A percentile compares a stretch with the other conserved stretches of the same genome.
These are phyloP conservation scores for Laupala kohalensis DNA, from an alignment of 1,140 invertebrate species.

Conservation along the genomic window DNA sequence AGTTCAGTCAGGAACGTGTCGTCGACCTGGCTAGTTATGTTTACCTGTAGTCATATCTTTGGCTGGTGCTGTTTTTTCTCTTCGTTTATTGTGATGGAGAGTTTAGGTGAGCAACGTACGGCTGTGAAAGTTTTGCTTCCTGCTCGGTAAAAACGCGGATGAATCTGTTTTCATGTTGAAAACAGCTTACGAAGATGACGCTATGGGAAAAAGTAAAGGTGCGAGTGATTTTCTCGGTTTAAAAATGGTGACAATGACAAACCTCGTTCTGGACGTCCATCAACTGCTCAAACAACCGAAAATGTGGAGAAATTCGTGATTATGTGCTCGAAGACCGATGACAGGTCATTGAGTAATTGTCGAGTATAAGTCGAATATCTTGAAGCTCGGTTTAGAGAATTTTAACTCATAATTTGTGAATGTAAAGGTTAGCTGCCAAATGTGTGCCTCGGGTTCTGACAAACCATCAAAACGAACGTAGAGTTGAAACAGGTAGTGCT, in stretches of 20 bases:
- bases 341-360: conserved; percentile 18
- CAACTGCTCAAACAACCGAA: conserved; percentile 16
- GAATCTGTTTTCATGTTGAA: neutral
- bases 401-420: conserved; percentile 10
- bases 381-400: conserved; percentile 7
- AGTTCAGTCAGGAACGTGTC: too few relatives aligned
- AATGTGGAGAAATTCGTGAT: conserved; percentile 22
- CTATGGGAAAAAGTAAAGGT: conserved; percentile 11
- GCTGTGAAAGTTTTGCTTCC: conserved; percentile 8
- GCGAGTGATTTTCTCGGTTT: conserved; percentile 17
- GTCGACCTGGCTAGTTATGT: too few relatives aligned
- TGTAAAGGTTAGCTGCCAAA: conserved; percentile 20
- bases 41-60: too few relatives aligned
- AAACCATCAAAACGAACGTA: conserved; percentile 13
- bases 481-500: conserved; percentile 13
- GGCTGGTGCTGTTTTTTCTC: too few relatives aligned
- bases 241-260: conserved; percentile 12
- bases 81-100: too few relatives aligned
- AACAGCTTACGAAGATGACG: conserved; percentile 14
- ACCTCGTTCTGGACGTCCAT: too few relatives aligned
- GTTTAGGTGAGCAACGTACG: conserved; percentile 8
- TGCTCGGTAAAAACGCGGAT: conserved; percentile 5
- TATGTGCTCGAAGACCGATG: conserved; percentile 20
- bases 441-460: conserved; percentile 28
- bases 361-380: conserved; percentile 6